phyloP scores from a whole-genome alignment of 2,113 vertebrate genomes.

The Grallaria varia region DNA sequence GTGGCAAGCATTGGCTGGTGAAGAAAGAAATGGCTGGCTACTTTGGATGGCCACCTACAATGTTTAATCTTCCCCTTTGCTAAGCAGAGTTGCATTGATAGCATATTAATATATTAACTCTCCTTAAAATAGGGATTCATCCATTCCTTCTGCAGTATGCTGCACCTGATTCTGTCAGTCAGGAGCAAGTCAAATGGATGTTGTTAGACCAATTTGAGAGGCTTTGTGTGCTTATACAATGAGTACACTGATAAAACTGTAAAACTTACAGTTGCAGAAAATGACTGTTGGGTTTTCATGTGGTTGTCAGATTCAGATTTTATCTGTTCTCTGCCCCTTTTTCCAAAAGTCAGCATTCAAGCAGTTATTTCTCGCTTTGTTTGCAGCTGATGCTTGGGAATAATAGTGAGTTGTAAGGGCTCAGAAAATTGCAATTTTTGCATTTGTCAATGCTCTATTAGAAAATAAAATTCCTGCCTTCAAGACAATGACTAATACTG shows the following conservation, averaged over 20 bases:
- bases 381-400: background rate
- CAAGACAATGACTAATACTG: background rate
- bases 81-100: background rate
- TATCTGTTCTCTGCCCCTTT: background rate
- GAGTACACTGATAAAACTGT: background rate
- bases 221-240: background rate
- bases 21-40: background rate
- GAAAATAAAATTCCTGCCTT: background rate
- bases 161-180: constrained; percentile 63
- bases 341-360: background rate
- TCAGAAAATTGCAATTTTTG: background rate
- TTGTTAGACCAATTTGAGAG: constrained; percentile 9
- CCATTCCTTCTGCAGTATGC: background rate
- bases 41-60: background rate
- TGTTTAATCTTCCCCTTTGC: background rate
- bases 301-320: background rate
- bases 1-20: background rate
- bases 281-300: background rate
- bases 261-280: background rate
- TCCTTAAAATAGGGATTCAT: constrained; percentile 42
- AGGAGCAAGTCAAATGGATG: constrained; percentile 1
- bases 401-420: background rate
- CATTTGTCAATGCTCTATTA: background rate
- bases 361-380: background rate
- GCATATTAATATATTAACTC: constrained; percentile 24